Evolutionary conservation across 2,888 invertebrate species (phyloP).

Genomic region (Brenthis ino): DNA sequence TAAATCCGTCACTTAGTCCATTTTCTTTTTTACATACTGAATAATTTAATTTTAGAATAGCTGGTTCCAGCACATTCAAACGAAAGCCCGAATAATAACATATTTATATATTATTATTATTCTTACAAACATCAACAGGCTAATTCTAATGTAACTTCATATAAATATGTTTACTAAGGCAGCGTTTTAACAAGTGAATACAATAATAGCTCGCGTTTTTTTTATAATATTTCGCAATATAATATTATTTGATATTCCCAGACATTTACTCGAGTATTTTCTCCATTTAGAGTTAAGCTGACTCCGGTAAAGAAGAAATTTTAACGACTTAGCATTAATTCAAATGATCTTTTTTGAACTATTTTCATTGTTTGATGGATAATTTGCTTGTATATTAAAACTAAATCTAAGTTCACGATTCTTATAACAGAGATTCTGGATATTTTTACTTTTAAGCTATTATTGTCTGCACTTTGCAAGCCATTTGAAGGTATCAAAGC

Average conservation of each 20-base stretch:
- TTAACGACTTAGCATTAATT: no score
- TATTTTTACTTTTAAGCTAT: neutral
- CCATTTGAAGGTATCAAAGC: slow-evolving; percentile 35
- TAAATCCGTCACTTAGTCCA: no score
- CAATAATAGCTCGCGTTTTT: slow-evolving; percentile 14
- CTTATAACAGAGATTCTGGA: no score
- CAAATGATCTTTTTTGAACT: no score
- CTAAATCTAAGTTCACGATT: no score
- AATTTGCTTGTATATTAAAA: no score
- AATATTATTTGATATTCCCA: no score
- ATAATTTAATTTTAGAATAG: neutral
- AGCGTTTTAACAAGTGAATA: slow-evolving; percentile 46
- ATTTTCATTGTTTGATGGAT: no score
- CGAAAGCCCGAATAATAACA: slow-evolving; percentile 27
- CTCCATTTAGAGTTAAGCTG: no score
- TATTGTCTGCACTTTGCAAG: slow-evolving; percentile 42
- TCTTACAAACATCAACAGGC: slow-evolving; percentile 51
- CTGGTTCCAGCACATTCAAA: neutral
- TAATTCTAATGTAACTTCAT: slow-evolving; percentile 47
- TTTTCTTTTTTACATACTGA: neutral
- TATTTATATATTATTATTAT: slow-evolving; percentile 28
- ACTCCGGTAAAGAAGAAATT: no score
- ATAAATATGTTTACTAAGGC: slow-evolving; percentile 57
- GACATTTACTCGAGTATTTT: no score
- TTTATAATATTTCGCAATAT: neutral